Conservation (phyloP, 2,888 invertebrate species). For the Heliconius sara region DNA sequence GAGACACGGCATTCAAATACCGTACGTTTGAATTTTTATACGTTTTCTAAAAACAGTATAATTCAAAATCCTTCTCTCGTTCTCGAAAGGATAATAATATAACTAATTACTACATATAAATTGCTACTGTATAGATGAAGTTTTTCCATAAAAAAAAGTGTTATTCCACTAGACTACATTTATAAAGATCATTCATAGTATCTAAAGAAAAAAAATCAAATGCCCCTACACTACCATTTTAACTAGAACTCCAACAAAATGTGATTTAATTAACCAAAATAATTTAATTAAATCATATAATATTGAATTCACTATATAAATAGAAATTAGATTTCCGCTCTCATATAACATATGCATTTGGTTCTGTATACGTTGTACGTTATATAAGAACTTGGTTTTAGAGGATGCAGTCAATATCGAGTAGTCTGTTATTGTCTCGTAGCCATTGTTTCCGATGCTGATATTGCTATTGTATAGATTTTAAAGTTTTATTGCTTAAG, state of each 20-base stretch:
- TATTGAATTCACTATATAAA: background rate
- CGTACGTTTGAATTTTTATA: too few species aligned
- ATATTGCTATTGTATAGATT: constrained; percentile 11
- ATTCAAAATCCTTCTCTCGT: too few species aligned
- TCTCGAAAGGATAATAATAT: too few species aligned
- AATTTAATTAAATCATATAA: background rate
- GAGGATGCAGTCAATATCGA: constrained; percentile 6
- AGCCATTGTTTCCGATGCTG: constrained; percentile 10
- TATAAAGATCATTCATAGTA: background rate
- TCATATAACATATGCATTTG: background rate
- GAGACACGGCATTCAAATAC: too few species aligned
- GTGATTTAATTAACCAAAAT: too few species aligned
- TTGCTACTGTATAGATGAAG: too few species aligned
- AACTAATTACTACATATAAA: too few species aligned
- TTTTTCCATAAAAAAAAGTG: too few species aligned
- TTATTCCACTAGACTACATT: too few species aligned
- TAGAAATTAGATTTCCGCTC: background rate
- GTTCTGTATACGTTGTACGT: background rate
- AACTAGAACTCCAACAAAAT: background rate
- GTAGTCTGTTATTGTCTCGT: constrained; percentile 11
- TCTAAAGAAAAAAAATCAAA: background rate
- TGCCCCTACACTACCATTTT: background rate
- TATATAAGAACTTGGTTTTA: background rate
- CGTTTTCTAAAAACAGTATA: too few species aligned
- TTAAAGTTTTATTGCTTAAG: constrained; percentile 9